These are phyloP conservation scores for Panthera tigris DNA, from an alignment of 2,113 vertebrate genomes.

Conservation along the genomic window DNA sequence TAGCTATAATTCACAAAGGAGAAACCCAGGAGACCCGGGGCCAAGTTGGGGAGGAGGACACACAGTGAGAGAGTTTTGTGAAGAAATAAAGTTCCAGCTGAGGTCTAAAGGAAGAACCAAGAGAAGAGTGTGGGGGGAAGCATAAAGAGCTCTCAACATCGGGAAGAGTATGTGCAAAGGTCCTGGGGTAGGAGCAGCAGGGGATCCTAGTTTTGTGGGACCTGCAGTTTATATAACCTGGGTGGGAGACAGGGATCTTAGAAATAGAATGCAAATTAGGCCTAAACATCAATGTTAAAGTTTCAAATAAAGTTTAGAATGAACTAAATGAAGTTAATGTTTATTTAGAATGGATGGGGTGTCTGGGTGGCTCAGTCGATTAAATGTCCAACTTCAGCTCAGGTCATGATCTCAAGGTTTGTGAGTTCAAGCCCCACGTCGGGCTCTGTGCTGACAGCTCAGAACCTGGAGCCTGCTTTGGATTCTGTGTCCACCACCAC, in stretches of 20 bases:
- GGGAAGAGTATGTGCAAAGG: neutral
- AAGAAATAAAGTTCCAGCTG: neutral
- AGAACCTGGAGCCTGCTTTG: no score
- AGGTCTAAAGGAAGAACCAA: neutral
- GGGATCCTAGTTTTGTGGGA: neutral
- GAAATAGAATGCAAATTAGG: neutral
- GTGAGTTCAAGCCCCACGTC: no score
- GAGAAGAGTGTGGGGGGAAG: neutral
- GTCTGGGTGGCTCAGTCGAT: no score
- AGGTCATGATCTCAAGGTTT: no score
- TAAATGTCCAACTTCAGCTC: no score
- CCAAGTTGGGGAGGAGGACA: accelerated
- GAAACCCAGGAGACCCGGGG: neutral
- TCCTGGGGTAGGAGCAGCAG: neutral
- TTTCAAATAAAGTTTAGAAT: neutral
- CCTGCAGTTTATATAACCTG: neutral
- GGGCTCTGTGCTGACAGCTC: no score
- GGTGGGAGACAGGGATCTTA: neutral
- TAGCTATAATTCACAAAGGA: neutral
- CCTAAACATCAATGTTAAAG: neutral
- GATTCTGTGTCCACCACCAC: no score
- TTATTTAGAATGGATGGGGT: neutral
- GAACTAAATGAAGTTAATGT: neutral
- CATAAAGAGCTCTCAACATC: neutral
- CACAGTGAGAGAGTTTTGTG: neutral